Conservation (phyloP, 1,140 invertebrate genomes). For the Cydia pomonella region DNA sequence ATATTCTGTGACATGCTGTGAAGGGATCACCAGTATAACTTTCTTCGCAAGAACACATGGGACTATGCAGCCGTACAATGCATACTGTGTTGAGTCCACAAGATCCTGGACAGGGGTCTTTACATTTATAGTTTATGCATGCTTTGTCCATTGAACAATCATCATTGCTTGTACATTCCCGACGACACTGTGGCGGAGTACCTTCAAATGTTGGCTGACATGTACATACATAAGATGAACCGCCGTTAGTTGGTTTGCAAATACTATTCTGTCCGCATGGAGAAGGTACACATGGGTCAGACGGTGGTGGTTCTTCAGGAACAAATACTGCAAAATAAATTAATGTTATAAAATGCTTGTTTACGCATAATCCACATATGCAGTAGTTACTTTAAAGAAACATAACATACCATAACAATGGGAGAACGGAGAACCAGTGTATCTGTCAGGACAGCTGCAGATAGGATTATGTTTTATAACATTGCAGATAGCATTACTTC, state of each 20-base stretch:
- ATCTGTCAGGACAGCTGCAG: constrained; percentile 85
- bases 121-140: constrained; percentile 87
- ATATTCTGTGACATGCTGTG: constrained; percentile 61
- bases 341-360: constrained; percentile 31
- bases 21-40: constrained; percentile 77
- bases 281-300: constrained; percentile 86
- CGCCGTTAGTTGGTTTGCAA: constrained; percentile 83
- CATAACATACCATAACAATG: constrained; percentile 82
- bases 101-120: constrained; percentile 86
- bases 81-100: constrained; percentile 85
- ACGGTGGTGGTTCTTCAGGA: constrained; percentile 62
- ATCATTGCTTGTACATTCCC: constrained; percentile 87
- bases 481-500: constrained; percentile 85
- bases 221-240: constrained; percentile 83
- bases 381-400: constrained; percentile 43
- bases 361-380: background rate
- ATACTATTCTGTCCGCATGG: constrained; percentile 87
- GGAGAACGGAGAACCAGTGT: constrained; percentile 88
- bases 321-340: constrained; percentile 55
- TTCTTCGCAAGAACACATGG: constrained; percentile 86
- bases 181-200: constrained; percentile 85
- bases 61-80: constrained; percentile 87
- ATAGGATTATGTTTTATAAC: constrained; percentile 89
- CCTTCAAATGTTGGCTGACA: constrained; percentile 86
- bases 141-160: constrained; percentile 86